Percentiles rank a stretch among this genome's conserved stretches.
Evolutionary conservation across 2,113 vertebrate species (phyloP).

Genomic region (Plotosus lineatus): DNA sequence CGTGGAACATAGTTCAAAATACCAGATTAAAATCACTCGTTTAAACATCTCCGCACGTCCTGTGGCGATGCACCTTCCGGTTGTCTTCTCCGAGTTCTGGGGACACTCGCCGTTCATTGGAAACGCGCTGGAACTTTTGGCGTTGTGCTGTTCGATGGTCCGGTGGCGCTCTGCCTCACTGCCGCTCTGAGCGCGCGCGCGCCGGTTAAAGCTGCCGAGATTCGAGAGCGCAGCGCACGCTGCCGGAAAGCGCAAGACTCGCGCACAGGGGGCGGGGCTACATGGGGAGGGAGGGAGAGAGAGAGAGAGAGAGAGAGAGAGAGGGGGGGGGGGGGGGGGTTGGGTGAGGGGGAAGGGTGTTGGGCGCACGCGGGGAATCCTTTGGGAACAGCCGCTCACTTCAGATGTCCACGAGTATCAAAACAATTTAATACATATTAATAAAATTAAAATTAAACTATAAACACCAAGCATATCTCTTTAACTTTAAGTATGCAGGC

Average conservation of each 20-base stretch:
- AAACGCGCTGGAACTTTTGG: slow-evolving; percentile 61
- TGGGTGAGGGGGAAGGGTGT: background rate
- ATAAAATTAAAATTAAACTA: background rate
- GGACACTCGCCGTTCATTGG: background rate
- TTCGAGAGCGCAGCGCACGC: slow-evolving; percentile 62
- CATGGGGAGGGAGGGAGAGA: background rate
- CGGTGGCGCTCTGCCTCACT: slow-evolving; percentile 58
- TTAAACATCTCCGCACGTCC: background rate
- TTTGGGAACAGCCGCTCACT: slow-evolving; percentile 45
- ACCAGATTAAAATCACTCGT: background rate
- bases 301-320: background rate
- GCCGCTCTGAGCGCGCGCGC: slow-evolving; percentile 58
- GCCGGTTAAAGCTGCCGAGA: slow-evolving; percentile 58
- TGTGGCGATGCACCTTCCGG: background rate
- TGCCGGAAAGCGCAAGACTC: slow-evolving; percentile 70
- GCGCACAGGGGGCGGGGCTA: slow-evolving; percentile 68
- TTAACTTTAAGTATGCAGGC: no score
- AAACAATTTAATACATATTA: background rate
- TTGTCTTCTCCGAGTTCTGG: background rate
- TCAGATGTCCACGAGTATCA: background rate
- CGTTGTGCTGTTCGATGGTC: slow-evolving; percentile 52
- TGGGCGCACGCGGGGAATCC: slow-evolving; percentile 55
- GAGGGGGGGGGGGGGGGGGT: slow-evolving; percentile 71
- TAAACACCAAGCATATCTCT: background rate
- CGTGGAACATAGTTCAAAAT: slow-evolving; percentile 24